phyloP scores from a whole-genome alignment of 2,888 invertebrate genomes.

The Omphaloscelis lunosa region DNA sequence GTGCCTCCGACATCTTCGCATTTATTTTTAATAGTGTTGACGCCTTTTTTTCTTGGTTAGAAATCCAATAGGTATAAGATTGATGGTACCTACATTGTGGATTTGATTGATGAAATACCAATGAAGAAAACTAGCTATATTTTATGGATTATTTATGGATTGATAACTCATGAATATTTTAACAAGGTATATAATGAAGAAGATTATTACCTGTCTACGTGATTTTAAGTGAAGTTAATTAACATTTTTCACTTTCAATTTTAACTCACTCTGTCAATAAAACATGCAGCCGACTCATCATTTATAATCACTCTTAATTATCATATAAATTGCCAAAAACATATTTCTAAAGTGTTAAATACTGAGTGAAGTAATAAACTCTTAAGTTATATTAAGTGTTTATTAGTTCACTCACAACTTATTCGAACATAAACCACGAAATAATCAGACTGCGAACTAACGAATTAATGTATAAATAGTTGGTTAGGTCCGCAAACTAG shows the following conservation, averaged over 20 bases:
- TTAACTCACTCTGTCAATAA: not conserved
- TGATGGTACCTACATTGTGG: constrained; percentile 48
- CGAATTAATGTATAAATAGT: constrained; percentile 45
- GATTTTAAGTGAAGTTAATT: constrained; percentile 18
- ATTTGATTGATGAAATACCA: constrained; percentile 47
- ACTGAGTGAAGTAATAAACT: too few relatives aligned
- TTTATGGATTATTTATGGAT: constrained; percentile 12
- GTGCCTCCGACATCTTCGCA: constrained; percentile 53
- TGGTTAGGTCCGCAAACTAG: constrained; percentile 48
- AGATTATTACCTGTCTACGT: not conserved
- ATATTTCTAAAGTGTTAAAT: constrained; percentile 4
- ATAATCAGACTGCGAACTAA: constrained; percentile 55
- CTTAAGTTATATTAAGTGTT: too few relatives aligned
- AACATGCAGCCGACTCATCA: constrained; percentile 3
- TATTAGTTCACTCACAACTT: constrained; percentile 37
- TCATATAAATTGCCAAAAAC: constrained; percentile 6
- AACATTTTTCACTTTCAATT: not conserved
- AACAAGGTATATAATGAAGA: not conserved
- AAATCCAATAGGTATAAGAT: constrained; percentile 55
- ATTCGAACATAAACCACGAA: constrained; percentile 31
- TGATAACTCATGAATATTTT: constrained; percentile 23
- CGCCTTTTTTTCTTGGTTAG: constrained; percentile 46
- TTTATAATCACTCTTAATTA: constrained; percentile 3
- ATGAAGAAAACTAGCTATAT: constrained; percentile 22
- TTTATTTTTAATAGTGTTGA: constrained; percentile 61